phyloP scores from a whole-genome alignment of 2,797 vertebrate genomes.

The Parauchenoglanis ngamensis region DNA sequence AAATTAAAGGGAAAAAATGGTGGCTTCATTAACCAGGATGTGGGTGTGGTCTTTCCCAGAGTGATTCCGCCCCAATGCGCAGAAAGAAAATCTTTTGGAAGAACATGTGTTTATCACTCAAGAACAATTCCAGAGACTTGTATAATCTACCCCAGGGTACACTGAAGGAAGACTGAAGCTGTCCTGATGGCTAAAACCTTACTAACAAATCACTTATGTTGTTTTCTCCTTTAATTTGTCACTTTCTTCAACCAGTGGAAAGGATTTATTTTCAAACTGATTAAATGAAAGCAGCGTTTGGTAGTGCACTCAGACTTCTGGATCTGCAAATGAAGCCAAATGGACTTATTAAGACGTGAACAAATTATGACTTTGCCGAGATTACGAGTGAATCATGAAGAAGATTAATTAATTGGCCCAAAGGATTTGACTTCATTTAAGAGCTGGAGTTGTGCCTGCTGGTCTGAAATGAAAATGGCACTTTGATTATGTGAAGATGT shows the following conservation, averaged over 20 bases:
- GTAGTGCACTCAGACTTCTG: neutral
- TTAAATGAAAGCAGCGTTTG: neutral
- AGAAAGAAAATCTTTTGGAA: neutral
- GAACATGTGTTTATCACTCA: neutral
- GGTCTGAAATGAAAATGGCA: conserved; percentile 12
- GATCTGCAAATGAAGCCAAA: neutral
- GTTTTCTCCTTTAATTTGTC: neutral
- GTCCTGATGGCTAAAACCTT: neutral
- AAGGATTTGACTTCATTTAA: neutral
- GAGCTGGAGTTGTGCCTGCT: neutral
- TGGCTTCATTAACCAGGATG: neutral
- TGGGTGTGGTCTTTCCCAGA: neutral
- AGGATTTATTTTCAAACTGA: neutral
- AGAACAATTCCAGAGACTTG: neutral
- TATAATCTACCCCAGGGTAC: neutral
- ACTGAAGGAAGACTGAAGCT: neutral
- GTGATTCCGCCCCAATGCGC: neutral
- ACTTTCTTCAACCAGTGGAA: neutral
- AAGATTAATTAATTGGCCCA: neutral
- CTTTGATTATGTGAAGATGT: conserved; percentile 16
- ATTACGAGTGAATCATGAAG: neutral
- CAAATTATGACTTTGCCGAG: neutral
- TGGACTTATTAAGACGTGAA: neutral
- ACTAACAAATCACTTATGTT: neutral
- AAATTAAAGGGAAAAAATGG: neutral